phyloP scores from a whole-genome alignment of 2,113 vertebrate species.

The Agelaius phoeniceus region DNA sequence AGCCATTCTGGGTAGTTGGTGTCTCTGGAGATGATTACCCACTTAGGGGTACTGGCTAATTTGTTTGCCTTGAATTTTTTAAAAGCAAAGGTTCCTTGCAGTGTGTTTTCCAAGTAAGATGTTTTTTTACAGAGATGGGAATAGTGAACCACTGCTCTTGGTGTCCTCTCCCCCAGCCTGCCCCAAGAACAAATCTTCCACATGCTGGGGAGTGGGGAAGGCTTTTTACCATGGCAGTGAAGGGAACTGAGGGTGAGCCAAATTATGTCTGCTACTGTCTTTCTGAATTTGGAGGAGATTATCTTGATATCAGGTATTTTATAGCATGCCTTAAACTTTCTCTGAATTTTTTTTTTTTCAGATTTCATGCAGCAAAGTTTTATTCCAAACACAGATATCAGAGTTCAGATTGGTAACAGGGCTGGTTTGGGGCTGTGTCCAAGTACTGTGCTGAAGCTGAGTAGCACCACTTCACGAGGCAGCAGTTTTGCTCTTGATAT shows the following conservation, averaged over 20 bases:
- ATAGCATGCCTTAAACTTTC: not conserved
- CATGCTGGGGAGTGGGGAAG: not conserved
- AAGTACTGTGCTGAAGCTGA: not conserved
- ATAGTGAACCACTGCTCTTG: not conserved
- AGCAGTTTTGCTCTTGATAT: not conserved
- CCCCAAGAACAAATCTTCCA: rapidly evolving
- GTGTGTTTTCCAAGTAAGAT: not conserved
- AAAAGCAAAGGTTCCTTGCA: not conserved
- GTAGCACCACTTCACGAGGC: not conserved
- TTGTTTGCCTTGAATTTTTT: not conserved
- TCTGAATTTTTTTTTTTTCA: not conserved
- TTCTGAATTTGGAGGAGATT: not conserved
- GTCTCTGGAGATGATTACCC: not conserved
- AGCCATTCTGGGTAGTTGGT: not conserved
- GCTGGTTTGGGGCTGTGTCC: not conserved
- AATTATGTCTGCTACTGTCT: not conserved
- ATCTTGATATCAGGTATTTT: not conserved
- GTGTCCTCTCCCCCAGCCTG: not conserved
- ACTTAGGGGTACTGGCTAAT: not conserved
- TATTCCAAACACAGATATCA: not conserved
- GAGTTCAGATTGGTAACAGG: not conserved
- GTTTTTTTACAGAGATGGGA: not conserved
- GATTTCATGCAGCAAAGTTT: not conserved
- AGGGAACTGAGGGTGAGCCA: not conserved
- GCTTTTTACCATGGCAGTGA: not conserved